Conservation (phyloP, 2,113 vertebrate genomes). For the Microtus oregoni region DNA sequence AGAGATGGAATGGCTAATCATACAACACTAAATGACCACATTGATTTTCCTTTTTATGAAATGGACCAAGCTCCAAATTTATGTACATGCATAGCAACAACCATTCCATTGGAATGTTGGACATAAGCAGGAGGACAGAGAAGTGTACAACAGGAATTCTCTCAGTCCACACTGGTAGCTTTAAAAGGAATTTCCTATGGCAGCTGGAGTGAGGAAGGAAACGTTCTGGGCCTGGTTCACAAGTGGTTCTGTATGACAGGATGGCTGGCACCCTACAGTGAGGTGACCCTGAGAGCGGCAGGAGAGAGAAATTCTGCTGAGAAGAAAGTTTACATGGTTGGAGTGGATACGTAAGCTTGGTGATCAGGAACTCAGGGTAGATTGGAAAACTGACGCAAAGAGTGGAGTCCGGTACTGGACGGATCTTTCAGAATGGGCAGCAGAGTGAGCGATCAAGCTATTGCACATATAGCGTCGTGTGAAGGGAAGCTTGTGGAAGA, state of each 20-base stretch:
- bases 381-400: not conserved
- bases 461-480: not conserved
- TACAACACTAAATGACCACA: not conserved
- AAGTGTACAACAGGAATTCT: not conserved
- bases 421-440: not conserved
- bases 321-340: not conserved
- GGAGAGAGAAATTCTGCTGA: not conserved
- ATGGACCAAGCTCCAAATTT: not conserved
- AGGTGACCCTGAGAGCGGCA: not conserved
- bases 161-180: not conserved
- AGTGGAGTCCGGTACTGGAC: not conserved
- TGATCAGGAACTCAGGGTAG: not conserved
- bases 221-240: not conserved
- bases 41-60: not conserved
- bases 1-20: not conserved
- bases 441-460: not conserved
- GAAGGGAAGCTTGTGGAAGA: not conserved
- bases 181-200: not conserved
- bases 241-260: not conserved
- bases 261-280: not conserved
- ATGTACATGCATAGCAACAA: not conserved
- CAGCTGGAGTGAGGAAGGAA: not conserved
- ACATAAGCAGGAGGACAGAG: not conserved
- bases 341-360: not conserved
- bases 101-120: not conserved